phyloP scores from a whole-genome alignment of 2,888 invertebrate genomes.

The Endomychus coccineus region DNA sequence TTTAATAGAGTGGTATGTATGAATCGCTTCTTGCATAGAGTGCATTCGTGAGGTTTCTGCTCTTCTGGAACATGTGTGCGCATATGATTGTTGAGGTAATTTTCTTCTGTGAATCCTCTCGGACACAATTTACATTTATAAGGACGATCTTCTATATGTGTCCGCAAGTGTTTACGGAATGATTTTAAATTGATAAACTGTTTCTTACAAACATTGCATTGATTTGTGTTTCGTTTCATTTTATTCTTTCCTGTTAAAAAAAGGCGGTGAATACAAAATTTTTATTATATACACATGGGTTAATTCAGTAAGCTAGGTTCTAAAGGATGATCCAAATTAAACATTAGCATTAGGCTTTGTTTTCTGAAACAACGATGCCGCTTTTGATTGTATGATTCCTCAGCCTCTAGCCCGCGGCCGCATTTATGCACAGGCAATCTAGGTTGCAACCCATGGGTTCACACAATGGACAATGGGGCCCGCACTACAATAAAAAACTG shows the following conservation, averaged over 20 bases:
- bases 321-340: too few species aligned
- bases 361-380: too few species aligned
- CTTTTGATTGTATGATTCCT: too few species aligned
- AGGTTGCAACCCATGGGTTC: too few species aligned
- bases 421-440: too few species aligned
- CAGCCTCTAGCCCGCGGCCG: too few species aligned
- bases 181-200: conserved; percentile 43
- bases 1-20: conserved; percentile 43
- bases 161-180: conserved; percentile 43
- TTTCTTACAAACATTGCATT: conserved; percentile 45
- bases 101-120: conserved; percentile 43
- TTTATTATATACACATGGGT: not conserved
- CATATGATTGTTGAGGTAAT: conserved; percentile 45
- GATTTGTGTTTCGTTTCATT: conserved; percentile 37
- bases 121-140: conserved; percentile 42
- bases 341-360: too few species aligned
- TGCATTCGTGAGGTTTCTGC: conserved; percentile 45
- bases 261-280: not conserved
- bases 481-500: too few species aligned
- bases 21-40: conserved; percentile 44
- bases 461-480: too few species aligned
- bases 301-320: not conserved
- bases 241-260: conserved; percentile 26
- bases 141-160: conserved; percentile 44
- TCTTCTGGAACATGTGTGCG: conserved; percentile 41